These are phyloP conservation scores for Hycleus phaleratus DNA, from an alignment of 1,140 invertebrate species.

Conservation along the genomic window DNA sequence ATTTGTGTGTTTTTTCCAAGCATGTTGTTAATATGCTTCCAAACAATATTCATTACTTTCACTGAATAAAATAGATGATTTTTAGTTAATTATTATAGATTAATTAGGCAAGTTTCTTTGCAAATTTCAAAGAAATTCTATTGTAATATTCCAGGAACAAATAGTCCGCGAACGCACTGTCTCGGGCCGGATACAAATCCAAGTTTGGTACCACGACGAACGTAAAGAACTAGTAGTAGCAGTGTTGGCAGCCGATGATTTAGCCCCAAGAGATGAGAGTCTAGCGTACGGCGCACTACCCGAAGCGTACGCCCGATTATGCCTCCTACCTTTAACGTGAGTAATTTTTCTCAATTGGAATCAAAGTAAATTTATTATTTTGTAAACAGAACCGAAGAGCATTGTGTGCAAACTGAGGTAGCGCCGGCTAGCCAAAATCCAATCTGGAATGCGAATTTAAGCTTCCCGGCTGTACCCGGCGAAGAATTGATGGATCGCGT, in stretches of 20 bases:
- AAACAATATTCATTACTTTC: no score
- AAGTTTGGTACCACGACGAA: conserved; percentile 79
- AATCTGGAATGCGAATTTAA: conserved; percentile 84
- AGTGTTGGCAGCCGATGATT: conserved; percentile 73
- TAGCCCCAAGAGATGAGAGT: conserved; percentile 66
- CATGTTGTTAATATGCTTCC: no score
- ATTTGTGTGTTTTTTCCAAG: no score
- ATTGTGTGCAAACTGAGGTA: conserved; percentile 68
- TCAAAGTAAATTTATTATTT: neutral
- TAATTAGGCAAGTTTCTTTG: no score
- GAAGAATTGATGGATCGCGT: conserved; percentile 70
- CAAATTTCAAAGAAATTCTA: neutral
- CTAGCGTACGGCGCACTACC: conserved; percentile 64
- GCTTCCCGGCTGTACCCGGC: conserved; percentile 66
- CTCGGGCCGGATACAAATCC: conserved; percentile 70
- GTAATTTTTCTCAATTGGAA: conserved; percentile 28
- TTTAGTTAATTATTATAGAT: no score
- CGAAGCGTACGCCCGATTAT: conserved; percentile 74
- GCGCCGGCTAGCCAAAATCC: conserved; percentile 76
- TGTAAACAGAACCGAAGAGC: conserved; percentile 55
- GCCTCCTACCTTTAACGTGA: conserved; percentile 69
- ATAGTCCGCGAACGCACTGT: conserved; percentile 64
- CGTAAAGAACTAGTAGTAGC: conserved; percentile 73
- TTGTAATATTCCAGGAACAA: conserved; percentile 54
- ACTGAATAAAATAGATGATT: no score